Evolutionary conservation across 2,113 vertebrate genomes (phyloP), one percentile per base, ranked within the genome.

Genomic region (Microtus richardsoni): DNA sequence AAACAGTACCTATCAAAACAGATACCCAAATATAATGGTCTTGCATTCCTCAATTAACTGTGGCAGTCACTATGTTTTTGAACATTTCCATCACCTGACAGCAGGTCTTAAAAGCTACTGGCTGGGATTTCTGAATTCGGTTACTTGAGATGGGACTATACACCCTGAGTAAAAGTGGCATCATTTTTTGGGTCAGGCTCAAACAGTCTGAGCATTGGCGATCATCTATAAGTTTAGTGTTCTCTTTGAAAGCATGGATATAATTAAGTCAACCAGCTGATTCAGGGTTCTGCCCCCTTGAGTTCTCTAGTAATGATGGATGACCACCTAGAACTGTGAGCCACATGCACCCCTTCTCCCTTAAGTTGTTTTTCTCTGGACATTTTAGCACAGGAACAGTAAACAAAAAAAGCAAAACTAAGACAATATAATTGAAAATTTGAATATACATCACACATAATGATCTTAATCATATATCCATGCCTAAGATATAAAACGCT

Each of bases 401-500:
- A 54, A 22, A n/a, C 78, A 80, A 80, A 54, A 79, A 58, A 54
- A 22, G n/a, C 78, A 80, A 80, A 54, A 54, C 33, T 54, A 80
- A 54, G 78, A 54, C 10, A 80, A 54, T 80, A 54, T 80, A n/a
- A 36, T 7, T 58, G 49, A 79, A 21, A 36, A 36, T 79, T 54
- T 79, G 49, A 79, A 33, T 79, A 79, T 54, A 79, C n/a, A 54
- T 10, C 49, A 79, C 4, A 79, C 16, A 4, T 36, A 36, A 22
- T 54, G 17, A 54, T 79, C 30, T 36, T 54, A 79, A 36, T 79
- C 30, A 36, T 54, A 36, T 49, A 78, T 78, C 44, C 44, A 49
- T 33, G 16, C 17, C 77, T 36, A 52, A 36, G 2, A 1, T 79
- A 54, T 5, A 79, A 4, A 36, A 49, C 4, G 0, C 3, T 3